A percentile compares a stretch with the other conserved stretches of the same genome.
Conservation (phyloP, 2,888 invertebrate species). For the Lucinisca nassula region DNA sequence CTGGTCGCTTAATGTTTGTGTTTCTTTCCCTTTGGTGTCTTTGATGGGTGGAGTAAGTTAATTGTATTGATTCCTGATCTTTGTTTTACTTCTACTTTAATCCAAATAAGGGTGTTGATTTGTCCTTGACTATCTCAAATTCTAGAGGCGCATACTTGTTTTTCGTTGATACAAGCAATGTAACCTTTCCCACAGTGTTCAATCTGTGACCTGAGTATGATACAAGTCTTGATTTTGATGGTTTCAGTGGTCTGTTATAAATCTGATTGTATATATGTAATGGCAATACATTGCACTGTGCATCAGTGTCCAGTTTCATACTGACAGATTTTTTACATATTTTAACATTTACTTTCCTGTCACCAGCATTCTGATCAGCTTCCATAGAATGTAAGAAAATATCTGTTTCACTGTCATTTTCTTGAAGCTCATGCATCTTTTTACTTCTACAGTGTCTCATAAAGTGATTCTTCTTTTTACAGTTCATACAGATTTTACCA, state of each 20-base stretch:
- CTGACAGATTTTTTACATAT: background rate
- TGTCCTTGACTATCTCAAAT: constrained; percentile 22
- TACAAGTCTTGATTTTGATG: constrained; percentile 19
- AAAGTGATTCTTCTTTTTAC: background rate
- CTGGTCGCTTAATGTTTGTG: too few species aligned
- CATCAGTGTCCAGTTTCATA: constrained; percentile 41
- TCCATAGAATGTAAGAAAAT: background rate
- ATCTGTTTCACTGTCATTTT: constrained; percentile 13
- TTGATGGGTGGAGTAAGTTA: too few species aligned
- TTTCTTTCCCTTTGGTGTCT: too few species aligned
- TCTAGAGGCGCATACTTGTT: constrained; percentile 10
- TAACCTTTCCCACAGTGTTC: constrained; percentile 3
- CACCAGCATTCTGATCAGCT: too few species aligned
- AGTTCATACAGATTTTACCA: constrained; percentile 14
- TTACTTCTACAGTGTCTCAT: background rate
- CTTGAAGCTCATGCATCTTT: background rate
- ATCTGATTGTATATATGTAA: constrained; percentile 8
- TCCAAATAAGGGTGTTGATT: constrained; percentile 32
- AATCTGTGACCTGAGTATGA: constrained; percentile 33
- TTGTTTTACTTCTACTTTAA: too few species aligned
- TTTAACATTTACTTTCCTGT: too few species aligned
- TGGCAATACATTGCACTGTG: constrained; percentile 37
- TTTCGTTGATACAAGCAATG: constrained; percentile 5
- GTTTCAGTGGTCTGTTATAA: background rate
- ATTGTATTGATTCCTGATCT: too few species aligned